These are phyloP conservation scores for Thereva unica DNA, from an alignment of 2,888 invertebrate species.

Conservation along the genomic window DNA sequence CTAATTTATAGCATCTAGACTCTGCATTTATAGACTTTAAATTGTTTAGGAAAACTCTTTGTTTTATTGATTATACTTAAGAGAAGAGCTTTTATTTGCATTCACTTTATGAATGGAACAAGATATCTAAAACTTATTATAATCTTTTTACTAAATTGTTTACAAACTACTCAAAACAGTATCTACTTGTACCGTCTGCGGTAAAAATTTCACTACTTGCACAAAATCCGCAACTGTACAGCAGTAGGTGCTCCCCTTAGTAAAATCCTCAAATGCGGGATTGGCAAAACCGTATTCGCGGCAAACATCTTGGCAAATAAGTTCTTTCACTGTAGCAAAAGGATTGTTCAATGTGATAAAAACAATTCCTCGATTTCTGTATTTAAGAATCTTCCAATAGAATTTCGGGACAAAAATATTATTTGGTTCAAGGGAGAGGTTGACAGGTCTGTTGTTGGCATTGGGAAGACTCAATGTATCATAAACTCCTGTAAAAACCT, in stretches of 20 bases:
- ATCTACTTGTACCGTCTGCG: too few species aligned
- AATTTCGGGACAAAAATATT: slow-evolving; percentile 56
- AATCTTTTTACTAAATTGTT: too few species aligned
- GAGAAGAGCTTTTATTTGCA: too few species aligned
- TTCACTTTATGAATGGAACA: too few species aligned
- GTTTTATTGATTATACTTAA: too few species aligned
- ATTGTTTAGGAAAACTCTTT: too few species aligned
- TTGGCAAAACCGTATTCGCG: slow-evolving; percentile 48
- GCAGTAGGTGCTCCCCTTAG: slow-evolving; percentile 19
- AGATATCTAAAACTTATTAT: too few species aligned
- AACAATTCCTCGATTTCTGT: slow-evolving; percentile 55
- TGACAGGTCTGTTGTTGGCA: slow-evolving; percentile 35
- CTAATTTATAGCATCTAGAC: too few species aligned
- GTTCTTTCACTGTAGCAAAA: slow-evolving; percentile 48
- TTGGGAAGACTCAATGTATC: slow-evolving; percentile 54
- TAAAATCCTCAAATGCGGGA: background rate
- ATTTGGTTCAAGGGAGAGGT: slow-evolving; percentile 53
- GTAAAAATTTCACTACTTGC: background rate
- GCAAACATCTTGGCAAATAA: slow-evolving; percentile 56
- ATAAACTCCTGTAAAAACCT: slow-evolving; percentile 57
- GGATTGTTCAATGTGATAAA: slow-evolving; percentile 60
- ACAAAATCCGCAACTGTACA: slow-evolving; percentile 5
- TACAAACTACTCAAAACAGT: too few species aligned
- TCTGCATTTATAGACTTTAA: too few species aligned
- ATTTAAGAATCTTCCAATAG: slow-evolving; percentile 59